Evolutionary conservation across 2,113 vertebrate species (phyloP), one percentile per base, ranked within the genome.

Genomic region (Cardinalis cardinalis): DNA sequence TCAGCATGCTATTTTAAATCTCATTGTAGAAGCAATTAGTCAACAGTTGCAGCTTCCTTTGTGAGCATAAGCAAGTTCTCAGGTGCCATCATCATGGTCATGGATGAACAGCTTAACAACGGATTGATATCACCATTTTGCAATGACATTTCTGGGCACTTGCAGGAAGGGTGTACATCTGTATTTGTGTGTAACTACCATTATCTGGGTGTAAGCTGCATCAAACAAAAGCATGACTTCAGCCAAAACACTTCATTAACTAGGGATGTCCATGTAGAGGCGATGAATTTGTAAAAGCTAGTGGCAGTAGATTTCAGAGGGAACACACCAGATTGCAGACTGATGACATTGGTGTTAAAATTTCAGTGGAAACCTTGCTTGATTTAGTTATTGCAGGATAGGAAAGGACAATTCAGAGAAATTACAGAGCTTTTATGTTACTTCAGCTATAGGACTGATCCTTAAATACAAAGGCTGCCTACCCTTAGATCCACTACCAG

Each of bases 321-420:
- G 18, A 90, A 55, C 36, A 79, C 26, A 58, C 12, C 2, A 4
- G 20, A 72, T 14, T 68, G 75, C n/a, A 68, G 28, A 75, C 28
- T 49, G 52, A 53, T 72, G 70, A 75, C 53, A 74, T 1, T 25
- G n/a, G 23, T 41, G 6, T 65, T 61, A 71, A 4, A 49, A 44
- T 34, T 84, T 41, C 61, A 69, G 34, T 21, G 46, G 31, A 84
- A 90, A 78, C 4, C 9, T 65, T 74, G 28, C 18, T 78, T 60
- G 40, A 56, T 81, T 81, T 44, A 75, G 38, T 64, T 41, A 84
- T 12, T 19, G 17, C 14, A 61, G 29, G 41, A 79, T 38, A 87
- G 34, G 48, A 90, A 86, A 88, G 10, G 70, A 49, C 23, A 74
- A 75, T 46, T 81, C 26, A 65, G 58, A 79, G 49, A 65, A 80